Base-by-base conservation (phyloP, 2,797 vertebrate species). In the Stomatorhinus walkeri region DNA sequence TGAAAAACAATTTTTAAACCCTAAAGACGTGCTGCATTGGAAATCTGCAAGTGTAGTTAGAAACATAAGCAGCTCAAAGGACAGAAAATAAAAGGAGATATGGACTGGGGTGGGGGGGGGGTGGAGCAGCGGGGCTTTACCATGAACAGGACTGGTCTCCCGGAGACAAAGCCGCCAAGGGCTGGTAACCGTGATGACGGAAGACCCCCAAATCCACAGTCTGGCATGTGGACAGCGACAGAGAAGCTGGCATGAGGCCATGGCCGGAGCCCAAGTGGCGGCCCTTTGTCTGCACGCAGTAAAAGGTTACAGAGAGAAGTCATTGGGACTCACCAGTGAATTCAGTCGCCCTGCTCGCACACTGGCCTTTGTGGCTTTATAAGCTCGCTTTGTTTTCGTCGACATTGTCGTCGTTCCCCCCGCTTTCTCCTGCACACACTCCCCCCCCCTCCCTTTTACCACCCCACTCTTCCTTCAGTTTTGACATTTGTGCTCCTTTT, bases 231-330 rank as follows among this genome's bases (percentile, higher is more conserved):
- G 85, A 59, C 84, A 87, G 85, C 61, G 61, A 79, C 32, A 49
- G 32, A 56, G 61, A 46, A 88, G 90, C 88, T 91, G 91, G 88
- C 56, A 43, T 61, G 89, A 68, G 91, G 90, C 88, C 88, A 87
- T 22, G 8, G 49, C 19, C 51, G 14, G 49, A 59, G 85, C 54
- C 36, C 36, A n/a, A 10, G 88, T 87, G 85, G 85, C 85, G 43
- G 7, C 46, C 72, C 76, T 89, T 87, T 49, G 85, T 89, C 43
- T 89, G 88, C 36, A 61, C 51, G 51, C 1, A 52, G 54, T 14
- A 64, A 36, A 79, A 32, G 88, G 89, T 48, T 61, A 79, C 46
- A 88, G 89, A 88, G 22, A 51, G 59, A 88, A 85, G 88, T 89
- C 79, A 88, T 64, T 40, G 87, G 89, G 85, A 87, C 89, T 68